These are phyloP conservation scores for Caenorhabditis elegans DNA, from an alignment of 1,140 invertebrate genomes.

Conservation along the genomic window WBcel235 BX284603.4:4645001-4645500, in stretches of 20 bases:
- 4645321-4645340: background rate
- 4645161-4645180: too few species aligned
- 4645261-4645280: background rate
- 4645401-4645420: background rate
- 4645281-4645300: background rate
- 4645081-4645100: too few species aligned
- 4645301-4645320: background rate
- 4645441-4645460: background rate
- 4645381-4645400: background rate
- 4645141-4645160: too few species aligned
- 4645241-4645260: background rate
- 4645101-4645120: too few species aligned
- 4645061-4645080: too few species aligned
- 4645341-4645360: constrained; percentile 3
- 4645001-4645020: too few species aligned
- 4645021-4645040: too few species aligned
- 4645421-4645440: constrained; percentile 3
- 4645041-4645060: too few species aligned
- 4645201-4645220: too few species aligned
- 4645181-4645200: too few species aligned
- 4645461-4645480: background rate
- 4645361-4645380: constrained; percentile 13
- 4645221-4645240: background rate
- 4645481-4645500: background rate
- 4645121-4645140: too few species aligned